These are phyloP conservation scores for Drosophila melanocephala DNA, from an alignment of 2,888 invertebrate species.

Conservation along the genomic window DNA sequence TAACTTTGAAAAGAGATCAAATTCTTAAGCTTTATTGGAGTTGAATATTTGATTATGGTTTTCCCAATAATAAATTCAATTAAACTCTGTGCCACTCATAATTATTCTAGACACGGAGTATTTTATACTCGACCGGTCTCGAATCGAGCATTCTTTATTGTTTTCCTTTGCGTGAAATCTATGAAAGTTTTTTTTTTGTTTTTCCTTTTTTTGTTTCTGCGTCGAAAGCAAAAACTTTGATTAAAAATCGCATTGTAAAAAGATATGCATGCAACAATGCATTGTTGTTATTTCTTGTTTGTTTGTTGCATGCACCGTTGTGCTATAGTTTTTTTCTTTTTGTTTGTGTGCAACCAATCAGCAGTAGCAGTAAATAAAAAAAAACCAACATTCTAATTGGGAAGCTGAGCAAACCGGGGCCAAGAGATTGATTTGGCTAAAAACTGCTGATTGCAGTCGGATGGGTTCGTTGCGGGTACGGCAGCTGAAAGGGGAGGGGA, in stretches of 20 bases:
- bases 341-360: constrained; percentile 62
- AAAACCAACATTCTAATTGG: constrained; percentile 41
- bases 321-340: constrained; percentile 47
- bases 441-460: constrained; percentile 68
- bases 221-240: constrained; percentile 66
- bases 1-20: not conserved
- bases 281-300: constrained; percentile 42
- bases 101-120: constrained; percentile 1
- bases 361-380: constrained; percentile 28
- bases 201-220: constrained; percentile 10
- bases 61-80: not conserved
- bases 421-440: constrained; percentile 46
- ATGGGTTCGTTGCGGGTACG: constrained; percentile 17
- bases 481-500: constrained; percentile 23
- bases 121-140: not conserved
- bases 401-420: constrained; percentile 38
- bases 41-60: not conserved
- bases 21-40: not conserved
- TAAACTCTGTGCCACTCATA: not conserved
- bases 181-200: constrained; percentile 9
- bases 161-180: constrained; percentile 21
- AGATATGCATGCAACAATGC: constrained; percentile 66
- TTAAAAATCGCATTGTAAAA: constrained; percentile 72
- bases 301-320: constrained; percentile 33
- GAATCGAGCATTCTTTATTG: constrained; percentile 2